phyloP scores from a whole-genome alignment of 2,888 invertebrate genomes.

The Petrophora chlorosata region DNA sequence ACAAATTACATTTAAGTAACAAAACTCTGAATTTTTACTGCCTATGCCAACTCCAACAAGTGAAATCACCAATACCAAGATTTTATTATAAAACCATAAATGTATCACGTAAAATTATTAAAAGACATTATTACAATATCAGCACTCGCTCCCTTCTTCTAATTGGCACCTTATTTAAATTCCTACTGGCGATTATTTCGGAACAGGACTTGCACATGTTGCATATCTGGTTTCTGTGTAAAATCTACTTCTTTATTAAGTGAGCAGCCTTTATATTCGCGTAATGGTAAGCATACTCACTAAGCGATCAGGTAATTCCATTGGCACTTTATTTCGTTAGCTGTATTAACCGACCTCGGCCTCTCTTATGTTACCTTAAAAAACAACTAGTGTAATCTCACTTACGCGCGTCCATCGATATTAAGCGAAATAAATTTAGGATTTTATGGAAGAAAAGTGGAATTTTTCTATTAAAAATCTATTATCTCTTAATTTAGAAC shows the following conservation, averaged over 20 bases:
- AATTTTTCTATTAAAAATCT: constrained; percentile 48
- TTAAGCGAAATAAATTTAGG: constrained; percentile 53
- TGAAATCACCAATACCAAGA: constrained; percentile 19
- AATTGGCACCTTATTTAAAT: constrained; percentile 80
- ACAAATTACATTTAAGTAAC: no score
- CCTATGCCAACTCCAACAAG: constrained; percentile 6
- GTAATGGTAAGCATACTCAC: constrained; percentile 66
- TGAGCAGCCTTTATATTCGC: constrained; percentile 65
- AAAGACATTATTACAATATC: constrained; percentile 58
- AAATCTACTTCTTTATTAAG: constrained; percentile 76
- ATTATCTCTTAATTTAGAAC: constrained; percentile 30
- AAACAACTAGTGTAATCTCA: constrained; percentile 53
- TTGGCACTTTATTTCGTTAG: constrained; percentile 63
- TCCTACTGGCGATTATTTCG: constrained; percentile 68
- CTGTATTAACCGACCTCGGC: constrained; percentile 51
- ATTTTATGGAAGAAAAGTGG: constrained; percentile 56
- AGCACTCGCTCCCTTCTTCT: constrained; percentile 59
- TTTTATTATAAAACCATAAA: constrained; percentile 61
- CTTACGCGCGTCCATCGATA: constrained; percentile 56
- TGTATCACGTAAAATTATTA: constrained; percentile 63
- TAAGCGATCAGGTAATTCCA: constrained; percentile 65
- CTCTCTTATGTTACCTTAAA: constrained; percentile 34
- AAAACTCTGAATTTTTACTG: no score
- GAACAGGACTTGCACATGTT: constrained; percentile 59
- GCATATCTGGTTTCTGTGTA: constrained; percentile 66